Evolutionary conservation across 2,888 invertebrate genomes (phyloP), one percentile per base, ranked within the genome.

Genomic region (Andrena marginata): DNA sequence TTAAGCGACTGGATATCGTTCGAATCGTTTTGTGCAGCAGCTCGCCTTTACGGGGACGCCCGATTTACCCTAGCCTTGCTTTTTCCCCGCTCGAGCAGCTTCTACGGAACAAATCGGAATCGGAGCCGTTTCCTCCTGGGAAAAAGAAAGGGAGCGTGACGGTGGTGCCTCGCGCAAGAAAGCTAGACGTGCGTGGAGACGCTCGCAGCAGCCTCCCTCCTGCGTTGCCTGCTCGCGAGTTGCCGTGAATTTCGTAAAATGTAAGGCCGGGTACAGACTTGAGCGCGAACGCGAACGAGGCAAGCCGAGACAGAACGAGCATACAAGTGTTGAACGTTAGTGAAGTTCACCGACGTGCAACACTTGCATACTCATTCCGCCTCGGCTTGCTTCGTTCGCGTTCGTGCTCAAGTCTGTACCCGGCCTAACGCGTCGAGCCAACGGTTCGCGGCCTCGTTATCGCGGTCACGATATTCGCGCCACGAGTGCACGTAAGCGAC

Each of bases 391-490:
- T 1, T 23, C 23, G 23, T 23, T 23, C 23, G 23, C 23, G 23
- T 23, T 23, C 23, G 23, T 23, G 23, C 23, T 23, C 23, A 23
- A 23, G 23, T 23, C 23, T 1, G 23, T 23, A 23, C 23, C 23
- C 23, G 23, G 23, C 23, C 23, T 23, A 26, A 29, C 60, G 35
- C 29, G 20, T 29, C 64, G 64, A 65, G 48, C 26, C 49, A 23
- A 29, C 33, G 51, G n/a, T 65, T 62, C 62, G 56, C 63, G 68
- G 64, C 56, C 56, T 80, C 67, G 71, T 80, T 80, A 80, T 80
- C 77, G 76, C 42, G 16, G 10, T 26, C 16, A 8, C 56, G 71
- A 54, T 62, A 77, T 72, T 77, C 77, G 62, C 71, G 56, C 68
- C 77, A 72, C 72, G 72, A 54, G 48, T 26, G 7, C 72, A 54